Evolutionary conservation across 2,888 invertebrate species (phyloP), one percentile per base, ranked within the genome.

Genomic region (Tipula lateralis): DNA sequence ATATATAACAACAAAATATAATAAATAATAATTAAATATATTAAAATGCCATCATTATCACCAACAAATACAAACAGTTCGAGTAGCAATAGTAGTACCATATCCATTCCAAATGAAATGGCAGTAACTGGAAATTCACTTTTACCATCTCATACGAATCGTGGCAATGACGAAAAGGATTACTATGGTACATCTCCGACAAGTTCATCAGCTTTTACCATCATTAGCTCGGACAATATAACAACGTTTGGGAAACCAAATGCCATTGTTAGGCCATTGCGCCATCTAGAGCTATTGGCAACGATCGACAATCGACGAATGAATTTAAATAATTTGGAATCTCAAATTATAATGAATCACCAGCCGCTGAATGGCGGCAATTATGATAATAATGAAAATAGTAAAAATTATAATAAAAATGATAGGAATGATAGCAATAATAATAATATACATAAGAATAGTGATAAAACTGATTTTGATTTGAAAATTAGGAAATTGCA

Each of bases 401-500:
- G 19, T 19, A n/a, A 2, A 19, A 6, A 39, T 16, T 19, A 29
- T 36, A 16, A n/a, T 36, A 81, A 12, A 13, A 19, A 84, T 16
- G 50, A 84, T 29, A 85, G 84, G 85, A 66, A 84, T 81, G 24
- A 39, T 81, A 13, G 81, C 85, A 19, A 85, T 85, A 81, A 85
- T 86, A 66, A 84, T 85, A 84, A 85, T 85, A 84, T 86, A 85
- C 85, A 85, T 85, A 84, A 85, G 87, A 81, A 87, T 39, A 95
- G 95, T 89, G 93, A 93, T 85, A 93, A 93, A 87, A 24, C 66
- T 19, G 93, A 94, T 84, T 91, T 96, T 85, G 95, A 95, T 88
- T 93, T 93, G 80, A 95, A 95, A 88, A 90, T 96, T 85, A 91
- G 93, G 39, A 93, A 93, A 85, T 91, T 95, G 84, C 94, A 94